Percentiles rank a stretch among this genome's conserved stretches.
These are phyloP conservation scores for Hydrolagus colliei DNA, from an alignment of 2,797 vertebrate species.

Conservation along the genomic window DNA sequence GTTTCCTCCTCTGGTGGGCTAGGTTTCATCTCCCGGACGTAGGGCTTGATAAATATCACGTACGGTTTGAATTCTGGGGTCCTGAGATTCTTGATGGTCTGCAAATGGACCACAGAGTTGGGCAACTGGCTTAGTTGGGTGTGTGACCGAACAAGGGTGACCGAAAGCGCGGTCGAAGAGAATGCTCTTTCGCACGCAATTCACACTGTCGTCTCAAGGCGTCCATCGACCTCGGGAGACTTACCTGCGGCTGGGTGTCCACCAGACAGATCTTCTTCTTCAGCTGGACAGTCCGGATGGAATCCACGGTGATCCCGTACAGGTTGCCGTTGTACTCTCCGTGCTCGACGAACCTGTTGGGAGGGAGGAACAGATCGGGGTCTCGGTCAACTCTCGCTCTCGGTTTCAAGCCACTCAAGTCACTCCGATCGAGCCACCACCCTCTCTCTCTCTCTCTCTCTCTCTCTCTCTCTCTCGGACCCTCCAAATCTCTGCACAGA, in stretches of 20 bases:
- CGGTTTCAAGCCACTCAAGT: too few relatives aligned
- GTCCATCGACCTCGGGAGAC: conserved; percentile 38
- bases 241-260: conserved; percentile 85
- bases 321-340: conserved; percentile 88
- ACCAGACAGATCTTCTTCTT: conserved; percentile 83
- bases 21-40: conserved; percentile 57
- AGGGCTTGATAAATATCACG: conserved; percentile 77
- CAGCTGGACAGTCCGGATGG: conserved; percentile 71
- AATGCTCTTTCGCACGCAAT: too few relatives aligned
- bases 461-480: background rate
- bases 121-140: background rate
- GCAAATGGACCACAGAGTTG: conserved; percentile 33
- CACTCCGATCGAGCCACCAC: too few relatives aligned
- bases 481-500: background rate
- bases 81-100: conserved; percentile 78
- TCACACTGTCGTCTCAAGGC: too few relatives aligned
- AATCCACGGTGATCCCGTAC: conserved; percentile 85
- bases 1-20: conserved; percentile 58
- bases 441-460: background rate
- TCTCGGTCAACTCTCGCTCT: background rate
- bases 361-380: background rate
- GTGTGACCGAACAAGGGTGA: too few relatives aligned
- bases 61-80: conserved; percentile 82
- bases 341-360: conserved; percentile 77
- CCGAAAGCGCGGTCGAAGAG: too few relatives aligned